These are phyloP conservation scores for Platycnemis pennipes DNA, from an alignment of 2,888 invertebrate genomes.

Conservation along the genomic window DNA sequence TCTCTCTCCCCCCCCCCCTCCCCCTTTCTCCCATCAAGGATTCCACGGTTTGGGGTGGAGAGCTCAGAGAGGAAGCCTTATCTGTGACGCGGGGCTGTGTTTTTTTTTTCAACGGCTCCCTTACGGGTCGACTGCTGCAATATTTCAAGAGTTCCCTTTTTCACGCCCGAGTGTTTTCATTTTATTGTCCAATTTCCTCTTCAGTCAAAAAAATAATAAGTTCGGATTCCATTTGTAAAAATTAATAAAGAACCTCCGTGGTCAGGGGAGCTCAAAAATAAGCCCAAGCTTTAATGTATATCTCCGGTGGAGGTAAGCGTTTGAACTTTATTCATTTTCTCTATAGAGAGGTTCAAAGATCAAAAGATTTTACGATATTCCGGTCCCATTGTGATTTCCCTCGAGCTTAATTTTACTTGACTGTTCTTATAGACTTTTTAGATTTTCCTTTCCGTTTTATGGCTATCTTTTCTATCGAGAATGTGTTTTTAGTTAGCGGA, in stretches of 20 bases:
- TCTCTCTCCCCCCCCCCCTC: no score
- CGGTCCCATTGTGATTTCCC: neutral
- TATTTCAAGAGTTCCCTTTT: neutral
- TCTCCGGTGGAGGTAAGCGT: neutral
- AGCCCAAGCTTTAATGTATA: neutral
- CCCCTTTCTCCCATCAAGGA: no score
- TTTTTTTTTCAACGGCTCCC: neutral
- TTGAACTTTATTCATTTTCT: neutral
- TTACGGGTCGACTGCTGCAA: neutral
- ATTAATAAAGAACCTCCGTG: neutral
- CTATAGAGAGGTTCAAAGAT: neutral
- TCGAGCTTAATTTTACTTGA: neutral
- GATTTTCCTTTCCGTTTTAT: no score
- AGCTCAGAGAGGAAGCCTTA: neutral
- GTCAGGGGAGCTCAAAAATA: neutral
- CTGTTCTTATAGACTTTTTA: no score
- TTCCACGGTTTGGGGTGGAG: neutral
- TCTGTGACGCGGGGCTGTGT: neutral
- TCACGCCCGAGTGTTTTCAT: neutral
- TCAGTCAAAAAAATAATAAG: neutral
- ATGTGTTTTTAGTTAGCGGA: no score
- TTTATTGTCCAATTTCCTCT: neutral
- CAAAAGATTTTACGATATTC: neutral
- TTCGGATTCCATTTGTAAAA: neutral
- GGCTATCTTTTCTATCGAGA: no score